Evolutionary conservation across 2,888 invertebrate species (phyloP).

Genomic region (Melinaea menophilus): DNA sequence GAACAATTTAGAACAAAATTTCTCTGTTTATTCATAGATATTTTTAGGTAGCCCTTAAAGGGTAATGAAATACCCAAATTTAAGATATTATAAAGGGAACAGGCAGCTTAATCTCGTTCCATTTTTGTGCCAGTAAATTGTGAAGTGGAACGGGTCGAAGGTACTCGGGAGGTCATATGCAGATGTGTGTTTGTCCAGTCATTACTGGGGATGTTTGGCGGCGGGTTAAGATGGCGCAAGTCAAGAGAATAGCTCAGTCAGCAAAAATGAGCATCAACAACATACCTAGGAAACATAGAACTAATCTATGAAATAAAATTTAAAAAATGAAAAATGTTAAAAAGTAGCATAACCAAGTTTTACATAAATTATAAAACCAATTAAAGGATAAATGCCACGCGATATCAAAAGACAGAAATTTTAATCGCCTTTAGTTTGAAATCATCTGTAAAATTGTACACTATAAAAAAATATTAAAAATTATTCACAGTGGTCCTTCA

Average conservation of each 20-base stretch:
- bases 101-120: constrained; percentile 16
- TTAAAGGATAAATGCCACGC: no score
- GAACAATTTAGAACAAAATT: no score
- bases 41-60: not conserved
- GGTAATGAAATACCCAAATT: not conserved
- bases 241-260: not conserved
- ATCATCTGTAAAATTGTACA: no score
- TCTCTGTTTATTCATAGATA: no score
- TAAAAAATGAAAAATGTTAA: no score
- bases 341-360: no score
- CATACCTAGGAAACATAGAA: not conserved
- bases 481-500: no score
- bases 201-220: constrained; percentile 60
- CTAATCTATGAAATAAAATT: no score
- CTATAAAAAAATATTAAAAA: no score
- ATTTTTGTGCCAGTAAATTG: constrained; percentile 29
- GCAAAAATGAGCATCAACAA: constrained; percentile 10
- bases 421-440: no score
- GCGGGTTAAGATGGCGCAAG: constrained; percentile 24
- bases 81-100: constrained; percentile 17
- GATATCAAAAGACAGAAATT: no score
- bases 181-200: constrained; percentile 80
- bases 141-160: constrained; percentile 28
- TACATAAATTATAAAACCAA: no score
- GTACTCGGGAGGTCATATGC: constrained; percentile 61